Percentiles rank a stretch among this genome's conserved stretches.
These are phyloP conservation scores for Cyprinella venusta DNA, from an alignment of 2,797 vertebrate species.

Conservation along the genomic window DNA sequence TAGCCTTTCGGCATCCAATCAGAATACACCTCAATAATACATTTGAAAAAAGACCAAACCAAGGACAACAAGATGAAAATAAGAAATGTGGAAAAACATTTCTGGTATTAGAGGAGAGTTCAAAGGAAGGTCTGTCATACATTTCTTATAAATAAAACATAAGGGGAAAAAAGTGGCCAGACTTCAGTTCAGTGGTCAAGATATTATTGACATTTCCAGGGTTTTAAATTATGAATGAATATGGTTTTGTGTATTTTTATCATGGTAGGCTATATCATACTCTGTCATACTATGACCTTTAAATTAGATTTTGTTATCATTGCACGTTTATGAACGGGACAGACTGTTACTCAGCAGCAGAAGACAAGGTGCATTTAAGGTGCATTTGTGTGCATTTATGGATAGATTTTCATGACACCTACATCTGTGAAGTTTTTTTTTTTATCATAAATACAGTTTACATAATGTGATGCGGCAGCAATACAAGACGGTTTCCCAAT, in stretches of 20 bases:
- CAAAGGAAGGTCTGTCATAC: background rate
- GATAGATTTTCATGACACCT: too few relatives aligned
- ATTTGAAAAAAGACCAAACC: background rate
- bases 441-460: too few relatives aligned
- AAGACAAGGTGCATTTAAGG: too few relatives aligned
- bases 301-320: background rate
- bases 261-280: background rate
- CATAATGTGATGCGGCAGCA: too few relatives aligned
- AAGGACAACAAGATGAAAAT: constrained; percentile 3
- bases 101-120: constrained; percentile 5
- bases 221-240: constrained; percentile 7
- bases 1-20: background rate
- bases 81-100: background rate
- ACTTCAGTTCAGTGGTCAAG: constrained; percentile 3
- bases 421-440: too few relatives aligned
- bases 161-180: background rate
- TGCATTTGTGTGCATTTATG: too few relatives aligned
- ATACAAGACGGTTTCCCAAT: too few relatives aligned
- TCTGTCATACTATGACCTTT: background rate
- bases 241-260: background rate
- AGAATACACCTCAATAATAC: background rate
- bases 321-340: background rate
- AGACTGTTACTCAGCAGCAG: background rate
- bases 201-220: background rate
- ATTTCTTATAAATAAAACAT: constrained; percentile 5